Percentiles rank a stretch among this genome's conserved stretches.
Conservation (phyloP, 2,113 vertebrate genomes). For the Heteronetta atricapilla region DNA sequence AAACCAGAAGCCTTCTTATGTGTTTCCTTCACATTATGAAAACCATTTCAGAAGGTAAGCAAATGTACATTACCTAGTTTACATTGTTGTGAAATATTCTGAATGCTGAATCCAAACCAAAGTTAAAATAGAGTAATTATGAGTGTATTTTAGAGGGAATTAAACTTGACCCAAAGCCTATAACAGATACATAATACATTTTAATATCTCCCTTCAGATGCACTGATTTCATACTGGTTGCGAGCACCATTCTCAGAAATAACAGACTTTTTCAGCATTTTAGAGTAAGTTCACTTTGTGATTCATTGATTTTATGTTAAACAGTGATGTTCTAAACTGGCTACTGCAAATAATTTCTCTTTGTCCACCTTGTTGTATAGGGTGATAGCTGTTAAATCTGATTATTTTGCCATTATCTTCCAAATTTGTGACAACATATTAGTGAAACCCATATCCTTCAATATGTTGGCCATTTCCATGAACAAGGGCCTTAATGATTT, state of each 20-base stretch:
- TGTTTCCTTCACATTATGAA: conserved; percentile 99
- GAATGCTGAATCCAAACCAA: not conserved
- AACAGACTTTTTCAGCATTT: conserved; percentile 96
- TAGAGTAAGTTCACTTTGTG: conserved; percentile 87
- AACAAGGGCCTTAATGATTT: not conserved
- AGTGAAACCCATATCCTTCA: not conserved
- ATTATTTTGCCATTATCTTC: not conserved
- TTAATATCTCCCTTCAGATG: conserved; percentile 81
- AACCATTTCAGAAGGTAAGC: conserved; percentile 93
- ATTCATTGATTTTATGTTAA: not conserved
- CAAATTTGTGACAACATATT: not conserved
- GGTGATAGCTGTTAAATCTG: not conserved
- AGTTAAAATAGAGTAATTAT: not conserved
- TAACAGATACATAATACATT: not conserved
- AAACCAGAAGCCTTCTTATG: conserved; percentile 94
- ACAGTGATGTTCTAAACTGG: not conserved
- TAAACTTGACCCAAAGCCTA: too few species aligned
- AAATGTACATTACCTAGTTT: not conserved
- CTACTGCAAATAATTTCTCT: not conserved
- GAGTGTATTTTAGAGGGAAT: not conserved
- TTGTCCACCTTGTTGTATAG: not conserved
- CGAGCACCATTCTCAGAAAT: conserved; percentile 93
- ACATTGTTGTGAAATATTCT: not conserved
- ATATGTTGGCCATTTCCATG: not conserved
- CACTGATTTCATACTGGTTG: conserved; percentile 95